These are phyloP conservation scores for Megaleporinus macrocephalus DNA, from an alignment of 2,113 vertebrate genomes.

Conservation along the genomic window DNA sequence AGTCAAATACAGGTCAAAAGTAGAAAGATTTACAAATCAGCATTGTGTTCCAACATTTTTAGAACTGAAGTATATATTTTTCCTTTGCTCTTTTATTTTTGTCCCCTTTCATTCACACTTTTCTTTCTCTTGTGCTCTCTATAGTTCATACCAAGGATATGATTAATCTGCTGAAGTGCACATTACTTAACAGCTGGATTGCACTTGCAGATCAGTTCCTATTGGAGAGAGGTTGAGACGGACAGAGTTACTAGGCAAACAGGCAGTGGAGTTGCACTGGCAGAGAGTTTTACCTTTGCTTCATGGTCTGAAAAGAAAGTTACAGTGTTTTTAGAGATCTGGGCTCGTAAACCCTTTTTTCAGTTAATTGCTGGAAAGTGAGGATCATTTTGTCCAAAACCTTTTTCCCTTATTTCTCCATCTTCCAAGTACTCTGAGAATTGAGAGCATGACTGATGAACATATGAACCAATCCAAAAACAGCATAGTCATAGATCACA, in stretches of 20 bases:
- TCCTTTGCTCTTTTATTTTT: no score
- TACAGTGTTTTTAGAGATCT: neutral
- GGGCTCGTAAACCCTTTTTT: neutral
- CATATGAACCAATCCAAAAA: neutral
- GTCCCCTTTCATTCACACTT: neutral
- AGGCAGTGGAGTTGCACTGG: neutral
- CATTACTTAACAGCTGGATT: constrained; percentile 13
- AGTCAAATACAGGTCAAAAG: no score
- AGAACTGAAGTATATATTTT: no score
- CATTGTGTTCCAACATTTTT: no score
- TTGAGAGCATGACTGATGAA: neutral
- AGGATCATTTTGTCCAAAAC: constrained; percentile 16
- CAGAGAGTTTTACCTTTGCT: no score
- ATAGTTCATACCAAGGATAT: neutral
- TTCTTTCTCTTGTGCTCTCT: neutral
- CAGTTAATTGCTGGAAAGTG: constrained; percentile 6
- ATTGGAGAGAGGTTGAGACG: neutral
- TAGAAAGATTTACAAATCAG: no score
- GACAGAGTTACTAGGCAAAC: neutral
- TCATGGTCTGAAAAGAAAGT: neutral
- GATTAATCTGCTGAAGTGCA: neutral
- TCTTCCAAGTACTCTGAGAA: neutral
- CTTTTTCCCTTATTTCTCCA: neutral
- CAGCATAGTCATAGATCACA: no score
- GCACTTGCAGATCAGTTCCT: neutral